These are phyloP conservation scores for Lacerta bilineata DNA, from an alignment of 2,797 vertebrate species.

Conservation along the genomic window DNA sequence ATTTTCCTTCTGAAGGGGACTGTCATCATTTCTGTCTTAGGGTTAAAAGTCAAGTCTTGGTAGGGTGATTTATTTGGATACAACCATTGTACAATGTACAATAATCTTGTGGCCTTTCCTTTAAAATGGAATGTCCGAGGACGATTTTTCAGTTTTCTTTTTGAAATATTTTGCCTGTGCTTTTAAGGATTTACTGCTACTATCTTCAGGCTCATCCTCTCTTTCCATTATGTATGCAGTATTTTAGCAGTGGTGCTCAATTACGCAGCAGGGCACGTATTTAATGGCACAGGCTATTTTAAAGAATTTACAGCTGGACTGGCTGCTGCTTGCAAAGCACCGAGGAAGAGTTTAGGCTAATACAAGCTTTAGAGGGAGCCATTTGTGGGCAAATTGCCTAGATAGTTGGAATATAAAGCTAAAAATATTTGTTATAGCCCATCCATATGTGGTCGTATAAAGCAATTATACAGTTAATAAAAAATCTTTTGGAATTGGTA, in stretches of 20 bases:
- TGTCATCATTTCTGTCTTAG: not conserved
- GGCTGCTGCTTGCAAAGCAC: not conserved
- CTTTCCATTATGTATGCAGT: slow-evolving; percentile 5
- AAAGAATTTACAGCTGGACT: slow-evolving; percentile 2
- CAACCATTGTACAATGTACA: too few relatives aligned
- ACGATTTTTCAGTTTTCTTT: not conserved
- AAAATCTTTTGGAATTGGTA: not conserved
- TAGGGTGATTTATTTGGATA: too few relatives aligned
- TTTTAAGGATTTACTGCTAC: not conserved
- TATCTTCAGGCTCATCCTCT: not conserved
- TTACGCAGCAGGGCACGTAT: not conserved
- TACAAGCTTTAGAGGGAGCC: not conserved
- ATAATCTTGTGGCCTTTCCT: not conserved
- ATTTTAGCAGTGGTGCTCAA: not conserved
- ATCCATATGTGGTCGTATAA: not conserved
- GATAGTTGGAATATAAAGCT: not conserved
- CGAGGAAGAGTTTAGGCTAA: not conserved
- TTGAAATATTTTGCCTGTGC: not conserved
- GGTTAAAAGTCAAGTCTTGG: too few relatives aligned
- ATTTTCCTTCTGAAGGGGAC: not conserved
- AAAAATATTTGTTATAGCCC: not conserved
- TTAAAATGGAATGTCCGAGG: not conserved
- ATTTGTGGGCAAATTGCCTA: slow-evolving; percentile 14
- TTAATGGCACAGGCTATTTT: slow-evolving; percentile 22
- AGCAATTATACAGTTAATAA: not conserved